Evolutionary conservation across 2,797 vertebrate species (phyloP), one percentile per base, ranked within the genome.

Genomic region (Falco peregrinus): DNA sequence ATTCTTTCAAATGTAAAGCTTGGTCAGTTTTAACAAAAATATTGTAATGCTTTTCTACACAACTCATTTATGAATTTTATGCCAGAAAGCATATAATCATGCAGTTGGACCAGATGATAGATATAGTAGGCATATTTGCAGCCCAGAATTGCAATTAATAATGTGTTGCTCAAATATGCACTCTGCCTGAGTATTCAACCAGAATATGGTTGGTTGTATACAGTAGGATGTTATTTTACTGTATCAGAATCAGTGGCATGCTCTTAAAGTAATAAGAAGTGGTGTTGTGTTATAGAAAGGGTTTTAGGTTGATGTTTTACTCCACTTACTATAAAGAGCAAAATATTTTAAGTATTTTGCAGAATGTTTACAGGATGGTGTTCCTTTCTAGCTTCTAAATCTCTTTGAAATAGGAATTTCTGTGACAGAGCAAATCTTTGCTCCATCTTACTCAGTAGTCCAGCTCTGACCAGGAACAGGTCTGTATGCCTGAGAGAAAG

Each of bases 1-100:
- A 79, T 88, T 37, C n/a, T 75, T 93, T 78, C 15, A 50, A 84
- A 50, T 84, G 39, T 67, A 65, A 89, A 89, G 10, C 37, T 84
- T 76, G 47, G 10, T 70, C 39, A 86, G 31, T 28, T 54, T 67
- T 69, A 81, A 28, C 9, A 53, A 69, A 74, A 71, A 67, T 4
- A 26, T 26, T 33, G 7, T 57, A 65, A 45, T 54, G 57, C 16
- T 73, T 75, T 68, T 76, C 59, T 88, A 59, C 24, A 16, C 14
- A 77, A 31, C 33, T 29, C 13, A 5, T 31, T 85, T 74, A 71
- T 12, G 13, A 84, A 56, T 78, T 87, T 79, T 61, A 54, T 83
- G 69, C 29, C 19, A 51, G 60, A 25, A 78, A 84, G 9, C 33
- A 5, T 84, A 73, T 76, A 86, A 92, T 84, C 16, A 19, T 59